Conservation (phyloP, 2,888 invertebrate genomes). For the Amphipyra tragopoginis region DNA sequence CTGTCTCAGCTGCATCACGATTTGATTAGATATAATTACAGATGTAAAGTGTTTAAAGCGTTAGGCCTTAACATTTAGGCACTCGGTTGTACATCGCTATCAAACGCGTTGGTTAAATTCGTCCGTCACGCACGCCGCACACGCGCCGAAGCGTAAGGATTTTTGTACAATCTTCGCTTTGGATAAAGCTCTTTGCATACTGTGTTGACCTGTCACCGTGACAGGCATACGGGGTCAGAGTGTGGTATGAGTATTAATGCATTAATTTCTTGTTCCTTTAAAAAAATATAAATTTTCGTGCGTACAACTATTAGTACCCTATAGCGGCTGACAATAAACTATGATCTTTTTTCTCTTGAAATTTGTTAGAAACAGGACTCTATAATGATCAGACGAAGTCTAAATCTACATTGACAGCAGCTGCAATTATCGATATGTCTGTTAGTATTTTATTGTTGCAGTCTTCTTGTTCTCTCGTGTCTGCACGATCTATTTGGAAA, state of each 20-base stretch:
- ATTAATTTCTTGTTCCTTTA: background rate
- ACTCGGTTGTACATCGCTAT: conserved; percentile 58
- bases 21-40: conserved; percentile 4
- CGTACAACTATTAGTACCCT: too few relatives aligned
- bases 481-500: too few relatives aligned
- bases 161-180: conserved; percentile 79
- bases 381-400: too few relatives aligned
- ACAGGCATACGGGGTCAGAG: background rate
- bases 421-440: too few relatives aligned
- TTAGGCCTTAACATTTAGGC: conserved; percentile 25
- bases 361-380: too few relatives aligned
- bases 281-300: too few relatives aligned
- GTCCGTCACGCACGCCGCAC: conserved; percentile 76
- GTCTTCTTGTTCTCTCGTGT: too few relatives aligned
- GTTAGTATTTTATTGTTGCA: too few relatives aligned
- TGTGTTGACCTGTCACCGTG: conserved; percentile 35
- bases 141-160: conserved; percentile 79
- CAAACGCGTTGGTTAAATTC: conserved; percentile 66
- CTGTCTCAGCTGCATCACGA: background rate
- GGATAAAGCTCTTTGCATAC: conserved; percentile 67
- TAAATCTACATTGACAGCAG: too few relatives aligned
- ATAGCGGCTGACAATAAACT: too few relatives aligned
- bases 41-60: background rate
- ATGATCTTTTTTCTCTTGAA: too few relatives aligned
- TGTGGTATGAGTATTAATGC: background rate